Base-by-base conservation (phyloP, 1,140 invertebrate genomes). In the Cyrtorhinus lividipennis region DNA sequence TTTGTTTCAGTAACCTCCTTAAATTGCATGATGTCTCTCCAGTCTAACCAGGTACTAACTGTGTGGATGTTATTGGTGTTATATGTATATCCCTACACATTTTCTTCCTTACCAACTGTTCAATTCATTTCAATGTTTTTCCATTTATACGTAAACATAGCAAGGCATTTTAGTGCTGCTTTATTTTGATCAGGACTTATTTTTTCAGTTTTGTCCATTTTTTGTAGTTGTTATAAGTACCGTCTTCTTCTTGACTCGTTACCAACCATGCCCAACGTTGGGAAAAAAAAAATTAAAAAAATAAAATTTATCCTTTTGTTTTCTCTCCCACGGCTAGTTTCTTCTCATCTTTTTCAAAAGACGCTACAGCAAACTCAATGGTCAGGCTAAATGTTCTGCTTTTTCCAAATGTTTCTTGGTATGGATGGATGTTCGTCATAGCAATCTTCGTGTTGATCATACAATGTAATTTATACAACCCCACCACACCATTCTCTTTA, bases 1-100 rank as follows among this genome's bases (percentile, higher is more conserved):
- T 71, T 70, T 71, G 69, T 71, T 71, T 71, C 70, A 71, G 70
- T 68, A 68, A 65, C 64, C 67, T 68, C 62, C 68, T 68, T 65
- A 66, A 65, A 69, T 71, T 72, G 71, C 69, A 70, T 70, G 71
- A 69, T 69, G 68, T 68, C 70, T 67, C 68, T 64, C 66, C 67
- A 69, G 65, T 66, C 69, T 71, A 68, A 68, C 27, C 70, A 71
- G 69, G 70, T 70, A 70, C 66, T 69, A 63, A 63, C 56, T 63
- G 65, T 65, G 64, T 61, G 30, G 64, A 63, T 67, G 66, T 67
- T 64, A 58, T 67, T 64, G 63, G 48, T 66, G 66, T 66, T 62
- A 58, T 61, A 57, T 23, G 24, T 8, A n/a, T n/a, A n/a, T n/a
- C n/a, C n/a, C 58, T 26, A 18, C 26, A 53, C 20, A 24, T 58